These are phyloP conservation scores for Chaetodon auriga DNA, from an alignment of 2,113 vertebrate species.

Conservation along the genomic window DNA sequence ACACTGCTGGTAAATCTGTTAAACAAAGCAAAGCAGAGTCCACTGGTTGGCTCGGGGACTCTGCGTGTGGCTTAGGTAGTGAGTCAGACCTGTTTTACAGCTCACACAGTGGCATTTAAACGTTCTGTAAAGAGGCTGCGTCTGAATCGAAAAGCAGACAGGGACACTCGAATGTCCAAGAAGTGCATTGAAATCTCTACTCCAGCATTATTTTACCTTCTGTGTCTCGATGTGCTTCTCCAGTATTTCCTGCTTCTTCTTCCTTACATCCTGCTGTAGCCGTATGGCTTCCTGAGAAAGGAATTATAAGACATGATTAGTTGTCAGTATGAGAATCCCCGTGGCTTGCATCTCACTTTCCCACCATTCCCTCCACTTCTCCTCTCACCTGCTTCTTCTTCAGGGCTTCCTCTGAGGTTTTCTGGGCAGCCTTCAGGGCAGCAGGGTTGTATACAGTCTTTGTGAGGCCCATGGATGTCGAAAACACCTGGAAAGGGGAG, in stretches of 20 bases:
- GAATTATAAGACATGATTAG: conserved; percentile 1
- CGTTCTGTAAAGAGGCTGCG: background rate
- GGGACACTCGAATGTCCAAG: background rate
- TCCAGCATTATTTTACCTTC: conserved; percentile 85
- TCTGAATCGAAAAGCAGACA: background rate
- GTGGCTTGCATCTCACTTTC: background rate
- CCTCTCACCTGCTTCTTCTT: conserved; percentile 94
- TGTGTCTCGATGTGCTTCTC: conserved; percentile 99
- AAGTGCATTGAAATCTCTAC: background rate
- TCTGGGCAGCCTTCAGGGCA: conserved; percentile 94
- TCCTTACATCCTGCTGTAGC: conserved; percentile 96
- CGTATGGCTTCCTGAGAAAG: conserved; percentile 90
- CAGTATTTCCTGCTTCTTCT: conserved; percentile 98
- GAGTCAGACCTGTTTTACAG: background rate
- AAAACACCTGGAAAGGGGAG: conserved; percentile 88
- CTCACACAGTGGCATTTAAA: background rate
- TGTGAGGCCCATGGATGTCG: conserved; percentile 94
- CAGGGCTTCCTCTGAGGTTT: conserved; percentile 90
- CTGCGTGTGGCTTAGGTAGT: background rate
- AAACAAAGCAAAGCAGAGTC: background rate
- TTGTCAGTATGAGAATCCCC: background rate
- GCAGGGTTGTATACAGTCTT: conserved; percentile 98
- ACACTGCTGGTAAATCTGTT: background rate
- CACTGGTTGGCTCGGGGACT: background rate
- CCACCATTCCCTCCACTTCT: background rate